A percentile compares a stretch with the other conserved stretches of the same genome.
Evolutionary conservation across 1,140 invertebrate species (phyloP).

Genomic region (Goniozus legneri): DNA sequence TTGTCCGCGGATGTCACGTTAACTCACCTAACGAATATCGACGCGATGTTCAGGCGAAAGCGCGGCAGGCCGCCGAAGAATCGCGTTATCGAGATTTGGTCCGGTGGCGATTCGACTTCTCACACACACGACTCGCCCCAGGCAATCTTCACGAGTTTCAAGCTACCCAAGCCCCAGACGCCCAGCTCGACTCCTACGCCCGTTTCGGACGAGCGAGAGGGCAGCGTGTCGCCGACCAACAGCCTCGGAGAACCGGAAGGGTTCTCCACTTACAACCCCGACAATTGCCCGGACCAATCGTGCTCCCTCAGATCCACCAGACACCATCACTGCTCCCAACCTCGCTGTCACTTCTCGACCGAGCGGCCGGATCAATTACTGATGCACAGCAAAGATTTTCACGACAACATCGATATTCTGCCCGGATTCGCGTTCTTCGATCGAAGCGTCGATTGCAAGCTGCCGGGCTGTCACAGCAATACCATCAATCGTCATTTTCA

Average conservation of each 20-base stretch:
- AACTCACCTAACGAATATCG: slow-evolving; percentile 71
- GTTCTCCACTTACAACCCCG: slow-evolving; percentile 59
- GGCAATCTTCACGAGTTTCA: slow-evolving; percentile 91
- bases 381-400: slow-evolving; percentile 77
- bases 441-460: slow-evolving; percentile 71
- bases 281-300: slow-evolving; percentile 62
- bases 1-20: slow-evolving; percentile 61
- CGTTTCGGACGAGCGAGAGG: slow-evolving; percentile 53
- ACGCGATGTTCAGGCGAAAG: slow-evolving; percentile 87
- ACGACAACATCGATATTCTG: slow-evolving; percentile 77
- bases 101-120: slow-evolving; percentile 60
- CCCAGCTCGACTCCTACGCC: slow-evolving; percentile 39
- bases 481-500: slow-evolving; percentile 74
- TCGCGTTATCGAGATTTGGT: slow-evolving; percentile 85
- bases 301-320: slow-evolving; percentile 60
- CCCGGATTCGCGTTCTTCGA: slow-evolving; percentile 81
- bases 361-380: slow-evolving; percentile 65
- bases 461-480: slow-evolving; percentile 68
- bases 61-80: slow-evolving; percentile 89
- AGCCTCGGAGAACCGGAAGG: slow-evolving; percentile 51
- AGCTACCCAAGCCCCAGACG: slow-evolving; percentile 72
- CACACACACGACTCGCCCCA: slow-evolving; percentile 71
- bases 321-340: slow-evolving; percentile 73
- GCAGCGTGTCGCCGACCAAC: slow-evolving; percentile 43
- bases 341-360: slow-evolving; percentile 67